Evolutionary conservation across 2,888 invertebrate genomes (phyloP).

Genomic region (Spisula subtruncata): DNA sequence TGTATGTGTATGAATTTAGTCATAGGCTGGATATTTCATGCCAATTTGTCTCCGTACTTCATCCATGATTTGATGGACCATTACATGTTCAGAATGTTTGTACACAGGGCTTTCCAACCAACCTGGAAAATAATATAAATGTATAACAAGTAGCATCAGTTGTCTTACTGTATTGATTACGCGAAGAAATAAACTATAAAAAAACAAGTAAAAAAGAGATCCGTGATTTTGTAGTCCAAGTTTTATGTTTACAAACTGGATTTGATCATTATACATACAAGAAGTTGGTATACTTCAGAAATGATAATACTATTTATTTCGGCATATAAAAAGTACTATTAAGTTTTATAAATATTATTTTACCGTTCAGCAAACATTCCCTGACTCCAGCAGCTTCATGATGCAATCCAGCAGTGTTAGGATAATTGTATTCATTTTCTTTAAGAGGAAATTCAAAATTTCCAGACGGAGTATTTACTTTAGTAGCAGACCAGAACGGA

Average conservation of each 20-base stretch:
- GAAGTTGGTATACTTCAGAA: too few relatives aligned
- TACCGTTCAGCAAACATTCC: conserved; percentile 67
- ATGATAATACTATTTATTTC: too few relatives aligned
- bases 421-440: conserved; percentile 69
- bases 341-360: background rate
- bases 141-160: background rate
- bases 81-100: conserved; percentile 75
- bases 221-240: too few relatives aligned
- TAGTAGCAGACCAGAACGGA: conserved; percentile 74
- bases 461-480: conserved; percentile 69
- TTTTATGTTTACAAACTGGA: too few relatives aligned
- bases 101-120: conserved; percentile 75
- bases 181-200: too few relatives aligned
- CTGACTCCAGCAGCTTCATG: conserved; percentile 78
- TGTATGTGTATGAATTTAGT: conserved; percentile 2
- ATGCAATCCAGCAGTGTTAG: conserved; percentile 75
- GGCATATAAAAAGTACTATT: too few relatives aligned
- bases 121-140: conserved; percentile 77
- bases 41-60: conserved; percentile 78
- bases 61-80: conserved; percentile 78
- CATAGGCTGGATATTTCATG: conserved; percentile 69
- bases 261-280: too few relatives aligned
- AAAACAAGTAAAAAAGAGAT: too few relatives aligned
- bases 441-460: conserved; percentile 71
- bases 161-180: too few relatives aligned